These are phyloP conservation scores for Drosophila diplacantha DNA, from an alignment of 2,888 invertebrate genomes.

Conservation along the genomic window DNA sequence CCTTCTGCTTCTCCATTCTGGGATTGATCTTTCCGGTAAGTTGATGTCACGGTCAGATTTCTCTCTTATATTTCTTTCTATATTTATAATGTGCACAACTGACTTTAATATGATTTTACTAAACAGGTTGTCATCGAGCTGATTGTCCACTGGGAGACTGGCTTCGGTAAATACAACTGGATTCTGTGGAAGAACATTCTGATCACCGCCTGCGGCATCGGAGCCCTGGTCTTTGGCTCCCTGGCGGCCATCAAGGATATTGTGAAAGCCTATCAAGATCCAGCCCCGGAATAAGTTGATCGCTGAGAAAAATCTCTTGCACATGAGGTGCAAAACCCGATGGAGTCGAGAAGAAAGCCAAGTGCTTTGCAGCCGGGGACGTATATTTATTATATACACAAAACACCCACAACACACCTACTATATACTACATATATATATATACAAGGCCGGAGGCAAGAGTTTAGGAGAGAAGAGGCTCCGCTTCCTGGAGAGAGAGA, in stretches of 20 bases:
- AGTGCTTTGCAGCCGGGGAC: slow-evolving; percentile 55
- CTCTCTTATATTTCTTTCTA: no score
- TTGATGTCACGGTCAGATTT: slow-evolving; percentile 3
- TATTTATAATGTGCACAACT: neutral
- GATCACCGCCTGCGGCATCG: slow-evolving; percentile 86
- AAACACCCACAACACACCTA: slow-evolving; percentile 29
- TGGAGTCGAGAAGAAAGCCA: slow-evolving; percentile 23
- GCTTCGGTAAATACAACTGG: slow-evolving; percentile 86
- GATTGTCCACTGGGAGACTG: slow-evolving; percentile 90
- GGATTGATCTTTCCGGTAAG: slow-evolving; percentile 90
- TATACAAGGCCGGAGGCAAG: slow-evolving; percentile 25
- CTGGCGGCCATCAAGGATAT: slow-evolving; percentile 83
- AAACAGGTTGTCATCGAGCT: slow-evolving; percentile 85
- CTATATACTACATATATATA: slow-evolving; percentile 13
- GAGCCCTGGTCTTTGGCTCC: slow-evolving; percentile 90
- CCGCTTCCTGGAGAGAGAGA: slow-evolving; percentile 39
- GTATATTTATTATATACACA: slow-evolving; percentile 58
- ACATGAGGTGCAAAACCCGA: neutral
- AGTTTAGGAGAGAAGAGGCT: slow-evolving; percentile 34
- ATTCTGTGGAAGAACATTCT: slow-evolving; percentile 88
- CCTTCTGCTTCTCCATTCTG: slow-evolving; percentile 93
- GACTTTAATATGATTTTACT: neutral
- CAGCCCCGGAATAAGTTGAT: slow-evolving; percentile 42
- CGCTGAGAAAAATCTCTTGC: slow-evolving; percentile 8
- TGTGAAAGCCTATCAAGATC: slow-evolving; percentile 70